phyloP scores from a whole-genome alignment of 2,113 vertebrate genomes.

The Patagioenas fasciata region DNA sequence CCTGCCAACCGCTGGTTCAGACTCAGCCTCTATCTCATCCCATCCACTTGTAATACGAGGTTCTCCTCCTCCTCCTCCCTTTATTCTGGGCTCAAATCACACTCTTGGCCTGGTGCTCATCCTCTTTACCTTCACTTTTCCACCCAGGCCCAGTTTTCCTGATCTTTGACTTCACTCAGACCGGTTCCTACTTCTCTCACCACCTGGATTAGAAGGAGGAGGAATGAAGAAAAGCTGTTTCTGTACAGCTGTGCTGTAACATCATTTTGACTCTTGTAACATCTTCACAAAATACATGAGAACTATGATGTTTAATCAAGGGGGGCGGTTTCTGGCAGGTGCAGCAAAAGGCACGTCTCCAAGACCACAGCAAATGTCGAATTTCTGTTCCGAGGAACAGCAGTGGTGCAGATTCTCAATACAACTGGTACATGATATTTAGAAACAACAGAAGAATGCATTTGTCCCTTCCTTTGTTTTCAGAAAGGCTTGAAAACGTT shows the following conservation, averaged over 20 bases:
- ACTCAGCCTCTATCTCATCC: background rate
- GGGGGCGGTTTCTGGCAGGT: background rate
- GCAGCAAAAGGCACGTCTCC: background rate
- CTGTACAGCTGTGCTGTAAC: background rate
- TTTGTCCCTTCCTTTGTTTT: background rate
- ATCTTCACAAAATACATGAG: background rate
- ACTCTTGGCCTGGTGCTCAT: background rate
- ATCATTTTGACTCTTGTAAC: background rate
- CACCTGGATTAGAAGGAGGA: background rate
- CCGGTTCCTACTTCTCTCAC: background rate
- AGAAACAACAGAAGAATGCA: background rate
- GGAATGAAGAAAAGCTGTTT: background rate
- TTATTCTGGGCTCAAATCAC: background rate
- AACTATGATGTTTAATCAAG: background rate
- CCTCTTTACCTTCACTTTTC: background rate
- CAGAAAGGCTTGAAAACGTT: background rate
- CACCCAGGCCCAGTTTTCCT: background rate
- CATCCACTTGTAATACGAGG: background rate
- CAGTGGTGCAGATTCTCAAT: background rate
- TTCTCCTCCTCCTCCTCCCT: background rate
- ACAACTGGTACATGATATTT: background rate
- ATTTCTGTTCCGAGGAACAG: background rate
- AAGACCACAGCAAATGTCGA: background rate
- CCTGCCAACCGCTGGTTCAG: background rate
- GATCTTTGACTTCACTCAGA: background rate